Evolutionary conservation across 2,888 invertebrate species (phyloP).

Genomic region (Caenorhabditis virilis): DNA sequence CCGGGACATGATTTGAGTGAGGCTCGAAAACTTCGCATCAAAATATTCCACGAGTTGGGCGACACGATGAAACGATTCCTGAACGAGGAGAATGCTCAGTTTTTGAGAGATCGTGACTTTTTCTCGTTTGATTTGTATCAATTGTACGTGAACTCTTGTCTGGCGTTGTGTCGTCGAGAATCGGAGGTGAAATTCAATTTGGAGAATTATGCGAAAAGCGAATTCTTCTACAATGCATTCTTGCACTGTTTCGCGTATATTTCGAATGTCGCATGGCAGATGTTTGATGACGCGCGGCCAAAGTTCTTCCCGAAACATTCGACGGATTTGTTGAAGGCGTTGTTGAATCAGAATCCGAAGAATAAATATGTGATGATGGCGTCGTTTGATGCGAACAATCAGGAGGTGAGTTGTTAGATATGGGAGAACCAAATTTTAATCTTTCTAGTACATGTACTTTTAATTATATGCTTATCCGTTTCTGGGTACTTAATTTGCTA

Average conservation of each 20-base stretch:
- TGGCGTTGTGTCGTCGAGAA: constrained; percentile 17
- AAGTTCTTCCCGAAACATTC: constrained; percentile 22
- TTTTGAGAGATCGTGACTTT: constrained; percentile 33
- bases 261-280: constrained; percentile 16
- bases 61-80: constrained; percentile 14
- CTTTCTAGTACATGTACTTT: too few relatives aligned
- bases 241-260: constrained; percentile 17
- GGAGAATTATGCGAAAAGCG: neutral
- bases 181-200: constrained; percentile 22
- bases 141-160: constrained; percentile 16
- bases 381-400: constrained; percentile 14
- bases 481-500: too few relatives aligned
- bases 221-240: constrained; percentile 7
- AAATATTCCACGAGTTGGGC: constrained; percentile 22
- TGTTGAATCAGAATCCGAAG: constrained; percentile 12
- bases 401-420: constrained; percentile 15
- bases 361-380: constrained; percentile 19
- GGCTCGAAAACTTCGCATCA: constrained; percentile 21
- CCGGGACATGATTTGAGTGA: constrained; percentile 9
- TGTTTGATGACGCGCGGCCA: constrained; percentile 32
- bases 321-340: constrained; percentile 16
- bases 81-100: constrained; percentile 21
- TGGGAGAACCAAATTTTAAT: too few relatives aligned
- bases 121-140: constrained; percentile 29
- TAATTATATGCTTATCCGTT: too few relatives aligned